Conservation (phyloP, 2,113 vertebrate species). For the Cheilinus undulatus region DNA sequence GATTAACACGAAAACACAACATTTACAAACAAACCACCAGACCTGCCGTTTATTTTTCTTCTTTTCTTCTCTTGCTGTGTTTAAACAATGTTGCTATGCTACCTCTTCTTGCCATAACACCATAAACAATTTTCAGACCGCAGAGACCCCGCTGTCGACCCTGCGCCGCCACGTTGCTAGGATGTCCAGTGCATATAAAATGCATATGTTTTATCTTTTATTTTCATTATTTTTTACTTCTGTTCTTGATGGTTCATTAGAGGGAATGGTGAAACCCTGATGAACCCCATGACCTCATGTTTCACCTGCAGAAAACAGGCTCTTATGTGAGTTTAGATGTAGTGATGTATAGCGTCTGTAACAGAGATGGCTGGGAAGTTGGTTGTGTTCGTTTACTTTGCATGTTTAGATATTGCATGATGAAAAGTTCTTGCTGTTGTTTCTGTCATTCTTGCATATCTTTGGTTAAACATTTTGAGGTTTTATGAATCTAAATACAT, state of each 20-base stretch:
- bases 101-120: constrained; percentile 54
- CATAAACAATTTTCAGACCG: constrained; percentile 66
- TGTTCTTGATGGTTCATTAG: neutral
- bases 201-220: neutral
- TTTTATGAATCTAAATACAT: constrained; percentile 73
- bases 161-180: constrained; percentile 34
- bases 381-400: constrained; percentile 52
- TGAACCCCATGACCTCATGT: neutral
- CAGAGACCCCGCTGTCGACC: constrained; percentile 38
- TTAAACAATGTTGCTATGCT: constrained; percentile 68
- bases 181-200: constrained; percentile 33
- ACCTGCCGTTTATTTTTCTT: constrained; percentile 66
- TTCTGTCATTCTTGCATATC: constrained; percentile 57
- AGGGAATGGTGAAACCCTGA: neutral
- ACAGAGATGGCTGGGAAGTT: constrained; percentile 47
- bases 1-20: constrained; percentile 58
- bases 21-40: constrained; percentile 48
- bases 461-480: constrained; percentile 74
- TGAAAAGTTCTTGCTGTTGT: constrained; percentile 57
- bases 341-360: constrained; percentile 42
- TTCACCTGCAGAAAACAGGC: neutral
- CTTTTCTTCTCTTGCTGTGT: constrained; percentile 60
- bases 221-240: constrained; percentile 15
- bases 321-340: constrained; percentile 17
- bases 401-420: constrained; percentile 62